Base-by-base conservation (phyloP, 2,888 invertebrate species). In the Sinhomidia bicolor region DNA sequence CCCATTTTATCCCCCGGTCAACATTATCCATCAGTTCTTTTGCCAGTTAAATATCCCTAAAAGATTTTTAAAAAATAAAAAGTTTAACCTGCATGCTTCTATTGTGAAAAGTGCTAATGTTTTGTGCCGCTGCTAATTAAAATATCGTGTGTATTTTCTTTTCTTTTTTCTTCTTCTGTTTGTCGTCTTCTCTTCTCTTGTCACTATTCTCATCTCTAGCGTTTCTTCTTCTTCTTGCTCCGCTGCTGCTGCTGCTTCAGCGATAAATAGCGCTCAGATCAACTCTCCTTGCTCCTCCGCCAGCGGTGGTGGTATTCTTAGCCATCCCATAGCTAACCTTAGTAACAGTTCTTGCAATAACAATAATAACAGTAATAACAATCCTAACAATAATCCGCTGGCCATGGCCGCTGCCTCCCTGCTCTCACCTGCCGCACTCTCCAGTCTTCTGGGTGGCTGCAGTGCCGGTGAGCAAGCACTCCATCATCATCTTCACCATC, bases 401-500 rank as follows among this genome's bases (percentile, higher is more conserved):
- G 88, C 94, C 93, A 85, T 93, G 93, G 90, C 93, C 93, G 6
- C 83, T 79, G 85, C 83, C 90, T 91, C 90, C 91, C 91, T 79
- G 36, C 92, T 91, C 51, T 93, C 92, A 14, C 91, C 93, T 4
- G 91, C 94, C 89, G 94, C 93, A 65, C 81, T 81, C 26, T 93
- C 93, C 17, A 89, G 79, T 85, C 86, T 82, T 51, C 84, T 84
- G 29, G 82, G 44, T 20, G 62, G 57, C n/a, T n/a, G n/a, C n/a
- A n/a, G n/a, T n/a, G n/a, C n/a, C 7, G 65, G 74, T 47, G 74
- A 74, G 7, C 74, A 74, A 17, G 41, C 36, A 32, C n/a, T 17
- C 0, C 36, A 51, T 94, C 95, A 0, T 95, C 95, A 7, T 95
- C 95, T 0, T 94, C 95, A 0, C 95, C 95, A 90, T 95, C 78